phyloP scores from a whole-genome alignment of 2,113 vertebrate species.

The Thryonomys swinderianus region DNA sequence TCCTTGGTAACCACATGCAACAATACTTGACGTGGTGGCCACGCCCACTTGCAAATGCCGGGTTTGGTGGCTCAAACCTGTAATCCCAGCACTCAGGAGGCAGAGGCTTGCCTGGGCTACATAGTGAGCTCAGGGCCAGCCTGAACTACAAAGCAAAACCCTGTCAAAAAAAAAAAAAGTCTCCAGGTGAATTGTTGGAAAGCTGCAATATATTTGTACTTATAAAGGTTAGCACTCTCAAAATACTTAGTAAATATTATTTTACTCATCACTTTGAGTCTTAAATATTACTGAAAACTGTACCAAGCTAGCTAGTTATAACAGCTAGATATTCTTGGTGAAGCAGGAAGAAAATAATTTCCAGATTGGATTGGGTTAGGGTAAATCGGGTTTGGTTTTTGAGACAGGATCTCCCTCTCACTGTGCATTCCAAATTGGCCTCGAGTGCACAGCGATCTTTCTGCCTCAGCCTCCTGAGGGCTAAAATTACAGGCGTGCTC shows the following conservation, averaged over 20 bases:
- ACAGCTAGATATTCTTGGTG: neutral
- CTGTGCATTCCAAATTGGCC: neutral
- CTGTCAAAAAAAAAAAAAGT: too few relatives aligned
- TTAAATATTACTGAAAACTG: neutral
- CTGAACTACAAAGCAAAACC: too few relatives aligned
- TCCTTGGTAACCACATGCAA: too few relatives aligned
- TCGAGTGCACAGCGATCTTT: neutral
- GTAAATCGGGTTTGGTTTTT: neutral
- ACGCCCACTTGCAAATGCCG: too few relatives aligned
- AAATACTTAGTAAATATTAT: neutral
- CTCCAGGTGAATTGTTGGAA: neutral
- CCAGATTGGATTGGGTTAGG: neutral
- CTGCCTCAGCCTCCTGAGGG: neutral
- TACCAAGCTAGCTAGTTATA: neutral
- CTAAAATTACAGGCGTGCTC: neutral
- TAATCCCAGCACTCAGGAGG: too few relatives aligned
- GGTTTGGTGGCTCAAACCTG: too few relatives aligned
- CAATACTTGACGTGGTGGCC: too few relatives aligned
- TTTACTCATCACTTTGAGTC: neutral
- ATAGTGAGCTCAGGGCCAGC: too few relatives aligned
- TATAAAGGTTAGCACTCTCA: neutral
- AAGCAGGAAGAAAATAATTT: neutral
- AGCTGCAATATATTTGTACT: neutral
- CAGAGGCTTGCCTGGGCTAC: too few relatives aligned
- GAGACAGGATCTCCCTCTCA: neutral